These are phyloP conservation scores for Drosophila paramelanica DNA, from an alignment of 2,888 invertebrate genomes.

Conservation along the genomic window DNA sequence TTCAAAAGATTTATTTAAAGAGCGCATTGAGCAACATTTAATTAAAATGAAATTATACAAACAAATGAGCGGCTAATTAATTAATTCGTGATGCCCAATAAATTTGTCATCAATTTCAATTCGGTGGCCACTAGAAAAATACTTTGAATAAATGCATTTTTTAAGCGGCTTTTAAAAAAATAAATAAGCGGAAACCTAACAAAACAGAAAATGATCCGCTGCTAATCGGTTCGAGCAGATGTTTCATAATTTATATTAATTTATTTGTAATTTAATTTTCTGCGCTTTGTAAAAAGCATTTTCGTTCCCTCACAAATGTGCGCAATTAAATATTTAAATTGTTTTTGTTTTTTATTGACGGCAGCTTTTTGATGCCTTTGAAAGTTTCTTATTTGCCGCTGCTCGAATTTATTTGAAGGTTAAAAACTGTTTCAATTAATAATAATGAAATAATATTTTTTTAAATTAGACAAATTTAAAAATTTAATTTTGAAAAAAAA, in stretches of 20 bases:
- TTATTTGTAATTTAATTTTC: slow-evolving; percentile 56
- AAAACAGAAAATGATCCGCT: slow-evolving; percentile 22
- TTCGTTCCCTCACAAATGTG: slow-evolving; percentile 24
- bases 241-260: slow-evolving; percentile 57
- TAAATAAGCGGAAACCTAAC: not conserved
- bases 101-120: slow-evolving; percentile 72
- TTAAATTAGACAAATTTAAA: slow-evolving; percentile 1
- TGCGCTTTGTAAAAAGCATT: slow-evolving; percentile 33
- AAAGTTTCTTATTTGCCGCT: slow-evolving; percentile 35
- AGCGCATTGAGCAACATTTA: slow-evolving; percentile 40
- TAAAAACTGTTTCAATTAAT: slow-evolving; percentile 42
- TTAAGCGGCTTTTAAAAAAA: slow-evolving; percentile 5
- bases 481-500: slow-evolving; percentile 1
- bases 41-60: slow-evolving; percentile 65
- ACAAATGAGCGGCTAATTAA: slow-evolving; percentile 67
- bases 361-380: slow-evolving; percentile 44
- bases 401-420: slow-evolving; percentile 38
- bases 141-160: slow-evolving; percentile 38
- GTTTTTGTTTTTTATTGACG: slow-evolving; percentile 25
- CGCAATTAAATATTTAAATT: slow-evolving; percentile 63
- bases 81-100: slow-evolving; percentile 70
- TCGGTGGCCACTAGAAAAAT: slow-evolving; percentile 28
- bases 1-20: slow-evolving; percentile 9
- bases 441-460: slow-evolving; percentile 21
- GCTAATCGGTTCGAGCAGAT: slow-evolving; percentile 15